Evolutionary conservation across 1,140 invertebrate species (phyloP).

Genomic region (Tetraneura akinire): DNA sequence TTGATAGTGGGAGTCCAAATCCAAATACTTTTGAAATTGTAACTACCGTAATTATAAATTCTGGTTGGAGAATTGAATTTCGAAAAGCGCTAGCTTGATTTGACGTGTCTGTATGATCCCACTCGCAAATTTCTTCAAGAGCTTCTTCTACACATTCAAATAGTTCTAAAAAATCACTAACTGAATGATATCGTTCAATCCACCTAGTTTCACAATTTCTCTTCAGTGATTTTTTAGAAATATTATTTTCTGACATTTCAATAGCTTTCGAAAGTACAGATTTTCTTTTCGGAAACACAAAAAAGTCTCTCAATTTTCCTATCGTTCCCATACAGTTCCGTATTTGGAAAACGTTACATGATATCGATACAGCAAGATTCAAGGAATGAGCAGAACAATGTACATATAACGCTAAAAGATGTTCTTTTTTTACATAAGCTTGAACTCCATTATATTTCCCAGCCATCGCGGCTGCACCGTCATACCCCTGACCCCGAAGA

Average conservation of each 20-base stretch:
- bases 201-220: slow-evolving; percentile 22
- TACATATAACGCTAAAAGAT: slow-evolving; percentile 55
- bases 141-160: slow-evolving; percentile 18
- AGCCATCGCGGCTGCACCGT: slow-evolving; percentile 52
- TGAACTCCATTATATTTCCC: slow-evolving; percentile 56
- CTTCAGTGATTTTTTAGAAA: slow-evolving; percentile 28
- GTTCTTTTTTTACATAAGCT: slow-evolving; percentile 56
- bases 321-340: background rate
- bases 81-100: slow-evolving; percentile 7
- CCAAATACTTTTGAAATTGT: slow-evolving; percentile 1
- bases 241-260: slow-evolving; percentile 23
- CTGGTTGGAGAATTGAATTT: slow-evolving; percentile 7
- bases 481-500: background rate
- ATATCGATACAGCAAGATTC: slow-evolving; percentile 52
- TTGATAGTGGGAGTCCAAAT: background rate
- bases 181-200: slow-evolving; percentile 20
- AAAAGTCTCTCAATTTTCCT: background rate
- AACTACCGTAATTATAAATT: slow-evolving; percentile 11
- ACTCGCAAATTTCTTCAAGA: background rate
- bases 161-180: slow-evolving; percentile 26
- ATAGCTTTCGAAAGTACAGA: background rate
- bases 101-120: slow-evolving; percentile 13
- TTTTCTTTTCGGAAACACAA: slow-evolving; percentile 12
- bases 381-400: slow-evolving; percentile 57
- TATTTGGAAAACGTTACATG: background rate